Percentiles rank a stretch among this genome's conserved stretches.
Evolutionary conservation across 2,113 vertebrate species (phyloP).

Genomic region (Okapia johnstoni): DNA sequence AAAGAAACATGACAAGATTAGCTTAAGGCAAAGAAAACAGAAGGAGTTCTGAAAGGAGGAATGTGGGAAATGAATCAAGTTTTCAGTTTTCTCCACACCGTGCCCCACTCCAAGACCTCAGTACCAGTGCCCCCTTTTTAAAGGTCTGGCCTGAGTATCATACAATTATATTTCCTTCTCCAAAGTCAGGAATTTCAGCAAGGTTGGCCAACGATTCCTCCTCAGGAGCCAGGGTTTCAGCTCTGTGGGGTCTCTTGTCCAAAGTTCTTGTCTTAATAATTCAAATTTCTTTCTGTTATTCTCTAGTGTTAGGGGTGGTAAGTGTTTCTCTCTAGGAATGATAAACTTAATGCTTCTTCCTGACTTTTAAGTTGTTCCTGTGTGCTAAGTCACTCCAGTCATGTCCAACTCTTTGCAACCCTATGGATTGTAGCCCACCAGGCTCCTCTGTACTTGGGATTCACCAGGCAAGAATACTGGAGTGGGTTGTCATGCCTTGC

Average conservation of each 20-base stretch:
- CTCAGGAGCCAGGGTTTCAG: neutral
- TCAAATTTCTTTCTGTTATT: neutral
- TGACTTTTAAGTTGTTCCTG: neutral
- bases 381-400: neutral
- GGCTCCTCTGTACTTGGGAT: neutral
- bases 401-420: neutral
- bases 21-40: neutral
- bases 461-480: neutral
- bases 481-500: neutral
- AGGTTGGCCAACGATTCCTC: neutral
- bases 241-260: neutral
- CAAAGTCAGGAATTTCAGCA: neutral
- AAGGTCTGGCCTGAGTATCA: neutral
- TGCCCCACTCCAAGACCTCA: neutral
- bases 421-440: neutral
- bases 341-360: neutral
- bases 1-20: neutral
- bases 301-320: neutral
- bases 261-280: neutral
- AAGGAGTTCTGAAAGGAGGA: neutral
- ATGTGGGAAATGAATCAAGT: neutral
- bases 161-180: neutral
- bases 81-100: neutral
- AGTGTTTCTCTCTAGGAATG: neutral
- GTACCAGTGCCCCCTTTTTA: rapidly evolving